Evolutionary conservation across 2,113 vertebrate genomes (phyloP).

Genomic region (Aphyosemion australe): DNA sequence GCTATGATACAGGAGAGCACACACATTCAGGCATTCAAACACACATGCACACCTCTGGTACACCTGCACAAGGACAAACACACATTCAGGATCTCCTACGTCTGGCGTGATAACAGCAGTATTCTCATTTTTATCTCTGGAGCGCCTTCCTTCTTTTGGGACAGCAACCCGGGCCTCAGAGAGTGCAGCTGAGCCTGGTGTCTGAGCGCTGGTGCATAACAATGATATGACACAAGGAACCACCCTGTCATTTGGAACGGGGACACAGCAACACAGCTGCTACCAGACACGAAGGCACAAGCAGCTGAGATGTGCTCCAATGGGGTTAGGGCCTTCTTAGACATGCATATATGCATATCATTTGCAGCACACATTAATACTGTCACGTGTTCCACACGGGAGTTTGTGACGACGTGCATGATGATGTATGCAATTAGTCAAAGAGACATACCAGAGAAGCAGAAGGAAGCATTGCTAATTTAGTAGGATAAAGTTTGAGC

Average conservation of each 20-base stretch:
- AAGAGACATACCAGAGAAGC: constrained; percentile 10
- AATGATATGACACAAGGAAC: constrained; percentile 43
- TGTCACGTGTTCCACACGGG: not conserved
- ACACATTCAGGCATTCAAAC: constrained; percentile 20
- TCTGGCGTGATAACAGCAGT: constrained; percentile 22
- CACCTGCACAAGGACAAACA: not conserved
- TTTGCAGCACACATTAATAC: constrained; percentile 14
- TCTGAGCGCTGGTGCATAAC: constrained; percentile 45
- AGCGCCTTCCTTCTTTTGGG: constrained; percentile 29
- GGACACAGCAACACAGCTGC: constrained; percentile 63
- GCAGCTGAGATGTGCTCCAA: constrained; percentile 24
- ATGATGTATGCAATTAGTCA: constrained; percentile 28
- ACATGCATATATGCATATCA: constrained; percentile 23
- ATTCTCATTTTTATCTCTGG: constrained; percentile 29
- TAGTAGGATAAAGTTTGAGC: not conserved
- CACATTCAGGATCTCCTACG: not conserved
- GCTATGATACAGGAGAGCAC: constrained; percentile 17
- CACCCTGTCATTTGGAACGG: constrained; percentile 46
- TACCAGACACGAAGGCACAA: constrained; percentile 34
- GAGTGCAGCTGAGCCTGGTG: constrained; percentile 32
- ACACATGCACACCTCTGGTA: not conserved
- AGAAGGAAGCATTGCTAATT: constrained; percentile 13
- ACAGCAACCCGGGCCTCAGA: not conserved
- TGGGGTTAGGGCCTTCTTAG: not conserved
- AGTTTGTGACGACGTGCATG: constrained; percentile 16